Evolutionary conservation across 2,888 invertebrate genomes (phyloP).

Genomic region (Glyphotaelius pellucidus): DNA sequence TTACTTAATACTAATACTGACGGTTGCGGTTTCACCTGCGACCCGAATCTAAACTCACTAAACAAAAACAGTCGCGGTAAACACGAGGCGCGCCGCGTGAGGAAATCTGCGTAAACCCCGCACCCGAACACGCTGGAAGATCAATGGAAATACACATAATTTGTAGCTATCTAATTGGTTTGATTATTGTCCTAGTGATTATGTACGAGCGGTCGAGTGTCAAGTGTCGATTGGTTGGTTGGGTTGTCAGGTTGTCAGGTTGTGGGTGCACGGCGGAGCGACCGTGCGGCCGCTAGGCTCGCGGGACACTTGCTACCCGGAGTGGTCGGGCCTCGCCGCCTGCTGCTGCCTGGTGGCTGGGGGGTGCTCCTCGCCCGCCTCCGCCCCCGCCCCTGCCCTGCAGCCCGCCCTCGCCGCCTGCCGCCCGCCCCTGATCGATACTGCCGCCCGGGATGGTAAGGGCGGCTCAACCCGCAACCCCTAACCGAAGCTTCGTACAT

Average conservation of each 20-base stretch:
- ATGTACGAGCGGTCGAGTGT: conserved; percentile 17
- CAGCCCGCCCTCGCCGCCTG: conserved; percentile 60
- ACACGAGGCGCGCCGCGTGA: conserved; percentile 12
- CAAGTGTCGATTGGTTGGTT: conserved; percentile 23
- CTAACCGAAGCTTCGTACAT: background rate
- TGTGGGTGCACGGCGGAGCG: conserved; percentile 45
- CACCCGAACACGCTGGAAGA: conserved; percentile 31
- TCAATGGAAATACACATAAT: conserved; percentile 17
- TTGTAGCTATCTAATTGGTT: conserved; percentile 29
- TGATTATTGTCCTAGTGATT: conserved; percentile 51
- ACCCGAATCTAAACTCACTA: background rate
- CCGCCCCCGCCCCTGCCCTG: background rate
- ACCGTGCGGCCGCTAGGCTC: conserved; percentile 60
- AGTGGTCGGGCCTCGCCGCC: conserved; percentile 2
- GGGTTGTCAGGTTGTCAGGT: conserved; percentile 23
- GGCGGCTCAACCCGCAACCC: conserved; percentile 12
- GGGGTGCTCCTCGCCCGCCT: background rate
- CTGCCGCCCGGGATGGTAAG: conserved; percentile 39
- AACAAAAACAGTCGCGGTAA: conserved; percentile 8
- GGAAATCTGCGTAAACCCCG: background rate
- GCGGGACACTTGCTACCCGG: conserved; percentile 52
- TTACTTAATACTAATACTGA: background rate
- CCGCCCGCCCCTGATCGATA: conserved; percentile 51
- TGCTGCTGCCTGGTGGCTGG: background rate
- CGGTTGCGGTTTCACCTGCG: conserved; percentile 12